A percentile compares a stretch with the other conserved stretches of the same genome.
These are phyloP conservation scores for Sclerodermus sp. DNA, from an alignment of 2,888 invertebrate species.

Conservation along the genomic window DNA sequence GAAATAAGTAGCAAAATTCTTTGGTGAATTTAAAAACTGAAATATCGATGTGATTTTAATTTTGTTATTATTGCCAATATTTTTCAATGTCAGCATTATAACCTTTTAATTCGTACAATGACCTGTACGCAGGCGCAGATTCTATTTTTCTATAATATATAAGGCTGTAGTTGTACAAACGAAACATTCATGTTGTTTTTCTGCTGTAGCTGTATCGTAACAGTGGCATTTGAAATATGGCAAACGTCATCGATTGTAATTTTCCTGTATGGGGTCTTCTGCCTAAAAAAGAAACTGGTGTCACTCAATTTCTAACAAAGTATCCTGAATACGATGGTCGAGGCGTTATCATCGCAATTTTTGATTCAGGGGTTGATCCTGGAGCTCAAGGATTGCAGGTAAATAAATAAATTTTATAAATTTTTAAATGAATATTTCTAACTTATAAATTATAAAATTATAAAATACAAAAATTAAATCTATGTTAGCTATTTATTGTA, in stretches of 20 bases:
- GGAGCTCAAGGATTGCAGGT: slow-evolving; percentile 93
- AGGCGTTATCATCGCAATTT: slow-evolving; percentile 88
- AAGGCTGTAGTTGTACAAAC: too few relatives aligned
- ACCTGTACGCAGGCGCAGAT: slow-evolving; percentile 36
- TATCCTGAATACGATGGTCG: slow-evolving; percentile 91
- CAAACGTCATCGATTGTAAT: slow-evolving; percentile 58
- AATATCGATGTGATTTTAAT: too few relatives aligned
- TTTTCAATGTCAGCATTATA: not conserved
- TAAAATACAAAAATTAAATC: too few relatives aligned
- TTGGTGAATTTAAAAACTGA: too few relatives aligned
- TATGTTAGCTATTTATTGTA: not conserved
- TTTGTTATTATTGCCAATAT: too few relatives aligned
- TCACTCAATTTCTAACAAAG: slow-evolving; percentile 82
- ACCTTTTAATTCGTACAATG: not conserved
- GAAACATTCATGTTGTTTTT: too few relatives aligned
- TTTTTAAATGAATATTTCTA: too few relatives aligned
- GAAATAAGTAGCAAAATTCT: too few relatives aligned
- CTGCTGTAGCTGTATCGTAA: slow-evolving; percentile 25
- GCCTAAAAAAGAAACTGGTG: slow-evolving; percentile 94
- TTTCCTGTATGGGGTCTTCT: slow-evolving; percentile 85
- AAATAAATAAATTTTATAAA: too few relatives aligned
- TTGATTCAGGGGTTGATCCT: slow-evolving; percentile 98
- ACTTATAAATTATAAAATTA: too few relatives aligned
- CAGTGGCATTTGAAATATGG: slow-evolving; percentile 48
- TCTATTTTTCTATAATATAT: slow-evolving; percentile 39